Conservation (phyloP, 2,888 invertebrate genomes). For the Bruchidius siliquastri region DNA sequence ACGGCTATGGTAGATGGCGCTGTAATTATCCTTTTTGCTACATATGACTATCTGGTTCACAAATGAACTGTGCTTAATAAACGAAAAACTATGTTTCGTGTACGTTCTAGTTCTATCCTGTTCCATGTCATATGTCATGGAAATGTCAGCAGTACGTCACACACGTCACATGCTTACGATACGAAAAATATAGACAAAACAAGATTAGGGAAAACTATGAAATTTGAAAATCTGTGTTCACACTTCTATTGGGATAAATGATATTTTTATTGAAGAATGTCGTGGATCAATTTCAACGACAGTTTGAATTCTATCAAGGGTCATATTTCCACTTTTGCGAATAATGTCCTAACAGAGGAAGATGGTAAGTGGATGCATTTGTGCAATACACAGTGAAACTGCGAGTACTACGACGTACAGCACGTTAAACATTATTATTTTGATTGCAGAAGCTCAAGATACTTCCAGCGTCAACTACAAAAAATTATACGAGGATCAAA, state of each 20-base stretch:
- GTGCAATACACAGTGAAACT: background rate
- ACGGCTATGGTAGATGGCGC: no score
- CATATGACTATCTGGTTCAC: no score
- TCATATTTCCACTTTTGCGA: constrained; percentile 82
- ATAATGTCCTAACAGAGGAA: constrained; percentile 81
- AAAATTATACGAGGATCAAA: constrained; percentile 55
- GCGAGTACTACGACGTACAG: background rate
- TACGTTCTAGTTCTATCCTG: background rate
- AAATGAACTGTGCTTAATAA: no score
- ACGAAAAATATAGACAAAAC: background rate
- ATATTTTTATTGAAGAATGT: constrained; percentile 47
- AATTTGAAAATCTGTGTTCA: background rate
- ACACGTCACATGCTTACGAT: background rate
- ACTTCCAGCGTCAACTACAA: constrained; percentile 51
- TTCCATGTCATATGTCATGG: background rate
- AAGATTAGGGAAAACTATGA: background rate
- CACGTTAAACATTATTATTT: background rate
- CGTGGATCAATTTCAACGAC: constrained; percentile 65
- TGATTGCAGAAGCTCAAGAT: background rate
- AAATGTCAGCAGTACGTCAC: background rate
- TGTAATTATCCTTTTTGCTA: no score
- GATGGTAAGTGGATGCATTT: constrained; percentile 45
- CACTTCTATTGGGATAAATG: background rate
- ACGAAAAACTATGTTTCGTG: background rate
- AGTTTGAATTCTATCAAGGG: constrained; percentile 72